Percentiles rank a stretch among this genome's conserved stretches.
Evolutionary conservation across 2,888 invertebrate species (phyloP).

Genomic region (Tachystola acroxantha): DNA sequence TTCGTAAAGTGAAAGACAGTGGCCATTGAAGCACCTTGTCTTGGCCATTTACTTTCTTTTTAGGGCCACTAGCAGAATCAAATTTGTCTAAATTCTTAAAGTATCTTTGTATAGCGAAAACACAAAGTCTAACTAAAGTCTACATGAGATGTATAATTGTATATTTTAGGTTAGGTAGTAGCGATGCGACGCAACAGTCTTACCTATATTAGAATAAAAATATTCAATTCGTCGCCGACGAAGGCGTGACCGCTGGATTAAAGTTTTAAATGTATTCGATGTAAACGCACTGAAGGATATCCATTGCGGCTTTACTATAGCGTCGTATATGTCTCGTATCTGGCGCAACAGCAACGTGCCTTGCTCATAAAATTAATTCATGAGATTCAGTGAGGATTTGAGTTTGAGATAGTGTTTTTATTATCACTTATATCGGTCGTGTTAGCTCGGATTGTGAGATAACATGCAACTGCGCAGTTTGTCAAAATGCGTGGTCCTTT

Average conservation of each 20-base stretch:
- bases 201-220: conserved; percentile 3
- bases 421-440: conserved; percentile 59
- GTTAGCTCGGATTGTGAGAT: conserved; percentile 52
- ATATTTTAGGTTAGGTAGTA: neutral
- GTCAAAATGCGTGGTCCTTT: conserved; percentile 39
- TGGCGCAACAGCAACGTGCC: conserved; percentile 31
- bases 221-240: conserved; percentile 15
- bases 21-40: too few species aligned
- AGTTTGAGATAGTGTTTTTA: conserved; percentile 44
- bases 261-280: conserved; percentile 14
- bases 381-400: conserved; percentile 25
- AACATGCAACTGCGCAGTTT: conserved; percentile 64
- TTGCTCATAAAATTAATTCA: conserved; percentile 17
- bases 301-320: conserved; percentile 24
- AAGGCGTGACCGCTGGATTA: conserved; percentile 31
- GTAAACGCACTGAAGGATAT: conserved; percentile 18
- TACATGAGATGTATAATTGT: too few species aligned
- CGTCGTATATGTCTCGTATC: conserved; percentile 8
- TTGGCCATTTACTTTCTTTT: too few species aligned
- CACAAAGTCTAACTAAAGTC: too few species aligned
- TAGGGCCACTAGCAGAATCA: too few species aligned
- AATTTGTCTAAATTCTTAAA: too few species aligned
- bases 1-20: too few species aligned
- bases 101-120: too few species aligned
- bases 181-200: neutral